Base-by-base conservation (phyloP, 2,888 invertebrate species). In the Caenorhabditis becei region DNA sequence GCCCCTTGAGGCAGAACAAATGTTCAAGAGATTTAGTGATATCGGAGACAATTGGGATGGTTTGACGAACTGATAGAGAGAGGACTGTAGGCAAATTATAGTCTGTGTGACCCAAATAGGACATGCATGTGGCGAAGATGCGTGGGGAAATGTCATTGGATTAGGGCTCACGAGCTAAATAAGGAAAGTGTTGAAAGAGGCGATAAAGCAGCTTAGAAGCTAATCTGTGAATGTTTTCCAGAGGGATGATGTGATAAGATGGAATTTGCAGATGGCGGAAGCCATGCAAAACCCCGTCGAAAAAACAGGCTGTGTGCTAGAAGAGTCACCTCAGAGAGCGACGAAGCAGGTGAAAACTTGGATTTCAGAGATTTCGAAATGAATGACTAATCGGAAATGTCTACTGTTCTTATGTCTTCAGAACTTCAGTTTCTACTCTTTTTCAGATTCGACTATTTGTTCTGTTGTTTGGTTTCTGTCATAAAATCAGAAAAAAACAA, bases 21-120 rank as follows among this genome's bases (percentile, higher is more conserved):
- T 49, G 72, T 72, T 72, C 72, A 7, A 53, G 37, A 63, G 72
- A 63, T 72, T 54, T 71, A 62, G n/a, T 71, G 71, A 59, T 51
- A 37, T 28, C 20, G 35, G 35, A 49, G 71, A 63, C 62, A 56
- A 71, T 66, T 54, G 49, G 4, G 23, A 49, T 59, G 74, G 59
- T 74, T 74, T 49, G 66, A 20, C 74, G 53, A 74, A 66, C 65
- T 41, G 41, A 41, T 41, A 41, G 8, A 14, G 14, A 14, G 32
- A 28, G 26, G 56, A 54, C 47, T 37, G 41, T 26, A 54, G 47
- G 53, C 56, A 49, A 37, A 26, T 23, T 70, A 24, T 70, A 70
- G 71, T 71, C 10, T 28, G 47, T 56, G 62, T 71, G 71, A 62
- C 62, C 53, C 35, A 56, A 69, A 56, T 49, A 58, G 49, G 24